Evolutionary conservation across 2,888 invertebrate genomes (phyloP), one percentile per base, ranked within the genome.

Genomic region (Drosophila sordidula): DNA sequence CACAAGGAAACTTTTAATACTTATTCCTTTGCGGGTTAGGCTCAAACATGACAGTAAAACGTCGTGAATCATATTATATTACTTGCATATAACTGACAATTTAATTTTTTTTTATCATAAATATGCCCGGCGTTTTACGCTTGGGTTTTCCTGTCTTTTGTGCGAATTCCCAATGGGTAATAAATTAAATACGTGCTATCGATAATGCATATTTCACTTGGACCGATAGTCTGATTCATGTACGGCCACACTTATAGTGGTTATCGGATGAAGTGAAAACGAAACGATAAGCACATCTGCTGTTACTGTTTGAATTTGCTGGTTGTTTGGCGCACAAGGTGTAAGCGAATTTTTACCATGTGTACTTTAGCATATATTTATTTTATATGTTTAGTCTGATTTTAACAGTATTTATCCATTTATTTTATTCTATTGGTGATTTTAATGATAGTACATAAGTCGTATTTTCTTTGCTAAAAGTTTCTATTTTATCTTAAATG

Each of bases 61-160:
- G 42, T 92, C 92, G 51, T 91, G 91, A 45, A 92, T 90, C 92
- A 92, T 92, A 32, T 44, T 29, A 16, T 42, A 9, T 32, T 42
- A 4, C 11, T 50, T 29, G n/a, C 11, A 34, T 47, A 12, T 26
- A 25, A 6, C 12, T 12, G 8, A 18, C 3, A 32, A 14, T 14
- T 25, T 14, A 14, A n/a, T 22, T 12, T 25, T 12, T 25, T 6
- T 9, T n/a, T 16, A 39, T 22, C 52, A 54, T 25, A 41, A 46
- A 45, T 51, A 26, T 11, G 38, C 11, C 57, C 56, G 45, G 54
- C 41, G 54, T 29, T 54, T 29, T n/a, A 38, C 6, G 18, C 8
- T 11, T 39, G 9, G 6, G 1, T 6, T 16, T 34, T 49, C 9
- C 18, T 18, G 18, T 14, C 2, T 22, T 63, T 44, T 58, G 57